Percentiles rank a stretch among this genome's conserved stretches.
phyloP scores from a whole-genome alignment of 2,888 invertebrate genomes.

The Drosophila limbata region DNA sequence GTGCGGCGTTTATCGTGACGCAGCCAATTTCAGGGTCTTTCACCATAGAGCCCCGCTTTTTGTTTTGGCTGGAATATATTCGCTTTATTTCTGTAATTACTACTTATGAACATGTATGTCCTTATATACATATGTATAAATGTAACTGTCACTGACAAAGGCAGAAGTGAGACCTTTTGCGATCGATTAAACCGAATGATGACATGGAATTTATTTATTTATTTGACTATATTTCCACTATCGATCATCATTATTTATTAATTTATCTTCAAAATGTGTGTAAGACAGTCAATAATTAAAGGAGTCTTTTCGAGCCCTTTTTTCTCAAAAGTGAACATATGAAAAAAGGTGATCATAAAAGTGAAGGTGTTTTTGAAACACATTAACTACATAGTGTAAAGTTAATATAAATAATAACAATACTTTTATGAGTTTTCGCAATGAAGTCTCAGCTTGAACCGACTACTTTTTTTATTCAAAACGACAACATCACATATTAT shows the following conservation, averaged over 20 bases:
- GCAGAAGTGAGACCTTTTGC: slow-evolving; percentile 23
- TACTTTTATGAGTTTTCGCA: too few species aligned
- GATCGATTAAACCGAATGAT: slow-evolving; percentile 58
- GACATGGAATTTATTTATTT: slow-evolving; percentile 16
- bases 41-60: slow-evolving; percentile 27
- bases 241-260: not conserved
- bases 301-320: too few species aligned
- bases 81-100: slow-evolving; percentile 59
- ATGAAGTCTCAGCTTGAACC: too few species aligned
- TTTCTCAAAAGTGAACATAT: too few species aligned
- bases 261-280: not conserved
- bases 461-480: too few species aligned
- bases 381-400: too few species aligned
- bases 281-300: not conserved
- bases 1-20: slow-evolving; percentile 62
- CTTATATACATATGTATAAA: not conserved
- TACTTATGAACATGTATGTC: slow-evolving; percentile 29
- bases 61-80: slow-evolving; percentile 34
- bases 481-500: too few species aligned
- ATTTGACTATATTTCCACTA: not conserved
- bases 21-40: slow-evolving; percentile 60
- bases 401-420: too few species aligned
- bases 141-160: slow-evolving; percentile 60
- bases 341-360: too few species aligned
- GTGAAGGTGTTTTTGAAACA: too few species aligned